Base-by-base conservation (phyloP, 2,113 vertebrate genomes). In the Brienomyrus brachyistius region DNA sequence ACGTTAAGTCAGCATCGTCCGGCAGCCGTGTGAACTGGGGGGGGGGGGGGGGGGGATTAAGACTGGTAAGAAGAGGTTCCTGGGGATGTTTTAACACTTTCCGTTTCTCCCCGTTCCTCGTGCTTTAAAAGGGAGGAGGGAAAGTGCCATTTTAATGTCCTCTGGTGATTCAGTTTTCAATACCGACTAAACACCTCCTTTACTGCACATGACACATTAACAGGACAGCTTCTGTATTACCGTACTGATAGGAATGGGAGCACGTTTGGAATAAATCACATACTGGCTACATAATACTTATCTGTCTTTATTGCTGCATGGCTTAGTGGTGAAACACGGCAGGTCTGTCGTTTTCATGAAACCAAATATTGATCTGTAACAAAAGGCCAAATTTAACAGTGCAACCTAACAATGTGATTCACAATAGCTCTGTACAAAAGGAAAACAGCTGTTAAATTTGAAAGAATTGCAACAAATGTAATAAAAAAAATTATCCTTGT, bases 81-180 rank as follows among this genome's bases (percentile, higher is more conserved):
- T 0, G 27, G 89, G 91, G 91, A 92, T 88, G 88, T 94, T 95
- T 93, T 89, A 94, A 93, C 91, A 91, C 91, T 52, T 90, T 13
- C 90, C 87, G 90, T 83, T 90, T 83, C 90, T 27, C 89, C 88
- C 90, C 93, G 90, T 91, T 92, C 87, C 92, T 92, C 92, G 94
- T 84, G 45, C 89, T 91, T 91, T 77, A 91, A 95, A 95, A 93
- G 92, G 95, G 92, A 92, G 70, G 3, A 5, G 93, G 91, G 31
- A 51, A n/a, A 88, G 87, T 92, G 91, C 90, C 93, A 90, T 94
- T 91, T 94, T 94, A 94, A 89, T 88, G 87, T 88, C 92, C 89
- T 47, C 70, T 21, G 56, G 59, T 66, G 84, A 62, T n/a, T 51
- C 91, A 90, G 90, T 89, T 91, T 80, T 88, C 88, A 90, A 47